A percentile compares a stretch with the other conserved stretches of the same genome.
phyloP scores from a whole-genome alignment of 2,888 invertebrate species.

The Eristalis pertinax region DNA sequence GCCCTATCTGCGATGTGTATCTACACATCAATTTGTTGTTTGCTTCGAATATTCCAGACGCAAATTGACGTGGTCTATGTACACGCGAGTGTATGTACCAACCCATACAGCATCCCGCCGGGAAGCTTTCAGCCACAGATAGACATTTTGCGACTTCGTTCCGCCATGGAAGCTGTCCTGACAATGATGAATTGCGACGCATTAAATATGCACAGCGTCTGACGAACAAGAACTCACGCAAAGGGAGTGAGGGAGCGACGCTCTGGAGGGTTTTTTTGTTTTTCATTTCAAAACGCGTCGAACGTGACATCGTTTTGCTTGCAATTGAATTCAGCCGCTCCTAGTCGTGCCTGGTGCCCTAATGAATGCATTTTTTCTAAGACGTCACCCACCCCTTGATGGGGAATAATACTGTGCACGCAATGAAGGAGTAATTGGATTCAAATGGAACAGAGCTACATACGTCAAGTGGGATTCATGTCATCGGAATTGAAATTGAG shows the following conservation, averaged over 20 bases:
- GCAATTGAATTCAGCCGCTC: conserved; percentile 2
- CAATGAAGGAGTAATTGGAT: conserved; percentile 13
- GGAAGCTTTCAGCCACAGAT: neutral
- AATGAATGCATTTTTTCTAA: neutral
- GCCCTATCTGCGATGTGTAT: neutral
- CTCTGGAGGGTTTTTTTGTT: neutral
- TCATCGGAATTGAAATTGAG: neutral
- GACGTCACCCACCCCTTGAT: neutral
- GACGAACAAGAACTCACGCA: neutral
- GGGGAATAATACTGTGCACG: conserved; percentile 5
- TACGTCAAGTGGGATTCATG: neutral
- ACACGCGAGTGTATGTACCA: neutral
- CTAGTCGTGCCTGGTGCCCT: neutral
- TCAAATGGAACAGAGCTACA: neutral
- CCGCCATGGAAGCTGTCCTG: neutral
- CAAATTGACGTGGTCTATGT: neutral
- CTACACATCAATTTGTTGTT: neutral
- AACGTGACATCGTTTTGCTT: conserved; percentile 25
- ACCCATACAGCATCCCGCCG: neutral
- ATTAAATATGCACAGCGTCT: neutral
- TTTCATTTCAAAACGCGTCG: conserved; percentile 1
- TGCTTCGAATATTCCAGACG: neutral
- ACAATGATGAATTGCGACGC: neutral
- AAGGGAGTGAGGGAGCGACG: too few species aligned
- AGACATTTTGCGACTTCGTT: neutral